Conservation (phyloP, 2,888 invertebrate species). For the Diarsia brunnea region DNA sequence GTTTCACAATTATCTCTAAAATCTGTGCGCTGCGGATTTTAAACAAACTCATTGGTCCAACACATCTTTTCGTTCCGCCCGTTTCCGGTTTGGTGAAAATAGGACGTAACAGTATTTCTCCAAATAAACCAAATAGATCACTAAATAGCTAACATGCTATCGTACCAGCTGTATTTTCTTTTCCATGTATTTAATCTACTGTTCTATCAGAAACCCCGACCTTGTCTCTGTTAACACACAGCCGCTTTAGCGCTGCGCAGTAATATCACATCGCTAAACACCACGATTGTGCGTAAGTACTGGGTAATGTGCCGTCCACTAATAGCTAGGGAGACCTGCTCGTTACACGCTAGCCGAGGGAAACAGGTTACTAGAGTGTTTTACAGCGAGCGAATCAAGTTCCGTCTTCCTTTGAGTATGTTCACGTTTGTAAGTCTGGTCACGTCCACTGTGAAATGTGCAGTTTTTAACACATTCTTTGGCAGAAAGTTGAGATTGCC, state of each 20-base stretch:
- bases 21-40: neutral
- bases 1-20: neutral
- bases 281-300: constrained; percentile 32
- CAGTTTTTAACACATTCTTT: constrained; percentile 7
- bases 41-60: neutral
- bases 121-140: neutral
- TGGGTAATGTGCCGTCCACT: constrained; percentile 9
- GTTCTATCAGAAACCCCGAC: neutral
- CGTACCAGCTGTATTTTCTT: neutral
- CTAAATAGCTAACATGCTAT: neutral
- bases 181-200: neutral
- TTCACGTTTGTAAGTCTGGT: neutral
- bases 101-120: neutral
- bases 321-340: constrained; percentile 28
- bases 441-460: constrained; percentile 4
- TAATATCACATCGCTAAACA: constrained; percentile 25
- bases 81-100: neutral
- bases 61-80: no score
- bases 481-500: constrained; percentile 1
- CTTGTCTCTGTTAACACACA: neutral
- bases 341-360: constrained; percentile 6
- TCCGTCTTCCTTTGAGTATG: constrained; percentile 5
- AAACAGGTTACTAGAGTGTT: constrained; percentile 28
- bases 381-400: neutral
- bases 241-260: neutral